A percentile compares a stretch with the other conserved stretches of the same genome.
Conservation (phyloP, 2,888 invertebrate genomes). For the Meiosimyza platycephala region DNA sequence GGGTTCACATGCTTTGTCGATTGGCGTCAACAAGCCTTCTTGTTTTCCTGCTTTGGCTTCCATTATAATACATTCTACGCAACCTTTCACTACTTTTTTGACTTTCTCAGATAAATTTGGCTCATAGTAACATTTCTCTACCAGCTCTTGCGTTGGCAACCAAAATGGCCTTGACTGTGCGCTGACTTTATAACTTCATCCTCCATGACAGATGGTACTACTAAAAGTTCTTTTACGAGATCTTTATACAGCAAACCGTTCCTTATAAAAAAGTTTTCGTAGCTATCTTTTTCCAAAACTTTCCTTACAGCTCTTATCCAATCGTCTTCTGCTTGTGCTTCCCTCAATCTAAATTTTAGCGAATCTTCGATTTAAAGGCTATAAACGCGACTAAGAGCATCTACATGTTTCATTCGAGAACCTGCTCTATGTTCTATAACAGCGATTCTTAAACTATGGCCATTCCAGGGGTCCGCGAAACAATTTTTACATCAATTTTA, state of each 20-base stretch:
- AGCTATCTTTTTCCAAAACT: neutral
- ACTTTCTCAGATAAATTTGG: slow-evolving; percentile 32
- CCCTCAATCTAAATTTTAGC: slow-evolving; percentile 5
- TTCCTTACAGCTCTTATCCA: neutral
- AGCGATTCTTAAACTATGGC: too few relatives aligned
- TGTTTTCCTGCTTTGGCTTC: slow-evolving; percentile 53
- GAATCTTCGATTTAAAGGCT: slow-evolving; percentile 13
- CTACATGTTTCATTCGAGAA: slow-evolving; percentile 17
- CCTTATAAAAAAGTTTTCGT: neutral
- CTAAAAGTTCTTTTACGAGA: neutral
- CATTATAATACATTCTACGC: slow-evolving; percentile 41
- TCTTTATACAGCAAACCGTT: slow-evolving; percentile 6
- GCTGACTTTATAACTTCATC: slow-evolving; percentile 37
- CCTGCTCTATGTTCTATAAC: slow-evolving; percentile 24
- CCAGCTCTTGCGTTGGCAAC: slow-evolving; percentile 42
- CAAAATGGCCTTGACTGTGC: slow-evolving; percentile 61
- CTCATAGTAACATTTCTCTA: slow-evolving; percentile 53
- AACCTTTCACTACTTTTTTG: slow-evolving; percentile 29
- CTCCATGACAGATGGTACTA: slow-evolving; percentile 8
- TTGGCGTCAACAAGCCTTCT: slow-evolving; percentile 54
- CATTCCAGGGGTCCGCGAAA: too few relatives aligned
- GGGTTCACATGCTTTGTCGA: slow-evolving; percentile 55
- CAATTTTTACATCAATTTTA: too few relatives aligned
- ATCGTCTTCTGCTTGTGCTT: slow-evolving; percentile 6
- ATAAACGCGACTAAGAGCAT: slow-evolving; percentile 18